Base-by-base conservation (phyloP, 2,888 invertebrate genomes). In the Thera britannica region DNA sequence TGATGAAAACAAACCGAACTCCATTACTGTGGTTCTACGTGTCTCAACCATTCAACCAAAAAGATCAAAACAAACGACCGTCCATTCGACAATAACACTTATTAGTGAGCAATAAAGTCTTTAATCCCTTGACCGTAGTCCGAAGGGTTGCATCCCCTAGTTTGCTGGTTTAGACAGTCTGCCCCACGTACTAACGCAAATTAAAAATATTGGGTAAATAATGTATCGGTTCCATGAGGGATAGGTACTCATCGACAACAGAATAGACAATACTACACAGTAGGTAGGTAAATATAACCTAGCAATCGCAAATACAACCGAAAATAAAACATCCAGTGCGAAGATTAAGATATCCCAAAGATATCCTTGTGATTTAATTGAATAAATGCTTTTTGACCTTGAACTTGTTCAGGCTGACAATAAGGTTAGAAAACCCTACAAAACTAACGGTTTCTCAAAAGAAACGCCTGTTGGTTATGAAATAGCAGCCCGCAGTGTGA, bases 81-180 rank as follows among this genome's bases (percentile, higher is more conserved):
- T 8, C 35, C 54, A 68, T 58, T 58, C 57, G 58, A 75, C 52
- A 62, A 56, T 66, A 2, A 44, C 55, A 49, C 60, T 23, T 73
- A 67, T 67, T 48, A 0, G 52, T 41, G 35, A 1, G 41, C 2
- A 4, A 51, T 71, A 72, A 51, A 64, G 69, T 62, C 41, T 11
- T 11, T 60, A 62, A 56, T 72, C 2, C 36, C 46, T 69, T 65
- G 66, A 36, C 2, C 7, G 9, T 8, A 3, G n/a, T 7, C 5
- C 44, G 77, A 85, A 77, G 83, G 89, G 89, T 86, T 84, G 83
- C 75, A 71, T 78, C 86, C 87, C 88, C 85, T 82, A 83, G 81
- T 83, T 79, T 79, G 77, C 78, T 65, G 70, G 52, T 52, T 72
- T 72, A 77, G 74, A 65, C 74, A 75, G 79, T 76, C 81, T 80